Conservation (phyloP, 2,113 vertebrate species). For the Thermophis baileyi region DNA sequence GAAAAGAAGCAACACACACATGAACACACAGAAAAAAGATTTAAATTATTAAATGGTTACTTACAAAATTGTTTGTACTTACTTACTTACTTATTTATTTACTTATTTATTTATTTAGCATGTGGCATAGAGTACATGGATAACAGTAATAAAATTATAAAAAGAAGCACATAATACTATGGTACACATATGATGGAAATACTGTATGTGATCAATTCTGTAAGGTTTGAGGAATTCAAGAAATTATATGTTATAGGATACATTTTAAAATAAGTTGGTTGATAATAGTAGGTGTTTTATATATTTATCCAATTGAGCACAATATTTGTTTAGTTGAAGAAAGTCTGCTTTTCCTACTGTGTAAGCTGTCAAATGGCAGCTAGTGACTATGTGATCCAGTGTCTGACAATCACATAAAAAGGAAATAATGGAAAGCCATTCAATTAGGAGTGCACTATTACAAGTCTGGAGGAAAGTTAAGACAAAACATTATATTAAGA, state of each 20-base stretch:
- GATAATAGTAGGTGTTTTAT: background rate
- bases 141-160: too few relatives aligned
- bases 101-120: too few relatives aligned
- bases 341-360: background rate
- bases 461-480: too few relatives aligned
- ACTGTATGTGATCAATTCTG: too few relatives aligned
- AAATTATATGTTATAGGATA: background rate
- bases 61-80: background rate
- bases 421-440: too few relatives aligned
- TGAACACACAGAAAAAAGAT: background rate
- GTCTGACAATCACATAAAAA: background rate
- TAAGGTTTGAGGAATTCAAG: too few relatives aligned
- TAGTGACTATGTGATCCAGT: background rate
- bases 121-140: too few relatives aligned
- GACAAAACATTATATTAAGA: too few relatives aligned
- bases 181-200: too few relatives aligned
- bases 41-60: conserved; percentile 5
- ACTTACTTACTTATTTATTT: too few relatives aligned
- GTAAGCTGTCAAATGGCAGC: background rate
- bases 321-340: background rate
- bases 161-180: too few relatives aligned
- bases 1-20: background rate
- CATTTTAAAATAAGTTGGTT: background rate
- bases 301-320: background rate
- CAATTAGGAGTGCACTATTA: too few relatives aligned